Percentiles rank a stretch among this genome's conserved stretches.
phyloP scores from a whole-genome alignment of 2,113 vertebrate species.

The Canis aureus region DNA sequence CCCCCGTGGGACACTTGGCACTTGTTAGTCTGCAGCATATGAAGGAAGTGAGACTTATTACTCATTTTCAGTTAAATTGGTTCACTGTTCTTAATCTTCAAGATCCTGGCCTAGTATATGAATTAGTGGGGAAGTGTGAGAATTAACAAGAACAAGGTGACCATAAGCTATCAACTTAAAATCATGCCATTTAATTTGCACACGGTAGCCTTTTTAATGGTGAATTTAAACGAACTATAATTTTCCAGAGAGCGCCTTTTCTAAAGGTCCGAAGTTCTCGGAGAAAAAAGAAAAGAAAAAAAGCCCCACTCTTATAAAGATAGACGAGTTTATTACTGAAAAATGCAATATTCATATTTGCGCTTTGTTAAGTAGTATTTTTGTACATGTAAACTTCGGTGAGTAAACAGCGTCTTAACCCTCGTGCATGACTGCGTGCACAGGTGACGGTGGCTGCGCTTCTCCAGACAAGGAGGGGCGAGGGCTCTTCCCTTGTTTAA shows the following conservation, averaged over 20 bases:
- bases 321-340: conserved; percentile 91
- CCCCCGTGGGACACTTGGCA: fast-evolving
- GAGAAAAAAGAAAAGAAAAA: conserved; percentile 40
- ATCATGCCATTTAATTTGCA: background rate
- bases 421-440: conserved; percentile 72
- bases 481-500: background rate
- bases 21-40: background rate
- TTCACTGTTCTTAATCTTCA: background rate
- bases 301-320: conserved; percentile 77
- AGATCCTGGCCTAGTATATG: background rate
- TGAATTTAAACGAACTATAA: background rate
- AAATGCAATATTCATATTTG: conserved; percentile 91
- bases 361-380: conserved; percentile 88
- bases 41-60: background rate
- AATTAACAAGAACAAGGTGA: background rate
- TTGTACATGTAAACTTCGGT: conserved; percentile 91
- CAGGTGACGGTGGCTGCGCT: background rate
- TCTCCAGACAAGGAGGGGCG: background rate
- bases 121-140: background rate
- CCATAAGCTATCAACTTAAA: background rate
- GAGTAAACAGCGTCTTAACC: conserved; percentile 87
- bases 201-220: background rate
- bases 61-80: background rate
- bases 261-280: conserved; percentile 7
- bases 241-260: background rate